Evolutionary conservation across 2,797 vertebrate genomes (phyloP).

Genomic region (Urosaurus nigricauda): DNA sequence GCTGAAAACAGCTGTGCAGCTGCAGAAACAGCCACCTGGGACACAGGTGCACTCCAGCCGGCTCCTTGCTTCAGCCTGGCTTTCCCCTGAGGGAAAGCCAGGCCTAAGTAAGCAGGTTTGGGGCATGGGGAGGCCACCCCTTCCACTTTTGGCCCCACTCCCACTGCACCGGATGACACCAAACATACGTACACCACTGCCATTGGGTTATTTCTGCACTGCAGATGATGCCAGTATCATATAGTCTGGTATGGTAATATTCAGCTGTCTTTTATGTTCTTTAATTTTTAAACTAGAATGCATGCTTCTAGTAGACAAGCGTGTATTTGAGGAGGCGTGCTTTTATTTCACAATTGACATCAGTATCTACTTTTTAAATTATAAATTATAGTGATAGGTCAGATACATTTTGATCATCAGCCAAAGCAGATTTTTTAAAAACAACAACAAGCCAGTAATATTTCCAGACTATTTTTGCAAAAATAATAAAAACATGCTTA

Average conservation of each 20-base stretch:
- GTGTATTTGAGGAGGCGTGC: background rate
- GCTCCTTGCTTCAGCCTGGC: too few species aligned
- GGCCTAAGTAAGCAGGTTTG: too few species aligned
- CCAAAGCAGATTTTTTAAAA: constrained; percentile 33
- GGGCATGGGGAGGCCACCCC: too few species aligned
- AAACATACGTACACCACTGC: too few species aligned
- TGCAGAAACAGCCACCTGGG: too few species aligned
- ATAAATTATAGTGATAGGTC: constrained; percentile 35
- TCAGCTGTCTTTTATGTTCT: fast-evolving
- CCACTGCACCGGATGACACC: too few species aligned
- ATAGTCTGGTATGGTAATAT: constrained; percentile 6
- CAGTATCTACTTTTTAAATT: constrained; percentile 42
- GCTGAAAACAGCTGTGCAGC: too few species aligned
- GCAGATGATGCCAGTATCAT: background rate
- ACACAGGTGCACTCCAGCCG: too few species aligned
- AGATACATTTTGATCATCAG: constrained; percentile 23
- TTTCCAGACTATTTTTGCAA: constrained; percentile 30
- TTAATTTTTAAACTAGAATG: constrained; percentile 21
- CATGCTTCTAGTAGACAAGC: background rate
- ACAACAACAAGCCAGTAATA: constrained; percentile 9
- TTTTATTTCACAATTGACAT: constrained; percentile 45
- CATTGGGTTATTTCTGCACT: too few species aligned
- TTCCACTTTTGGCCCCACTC: too few species aligned
- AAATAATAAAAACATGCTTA: background rate
- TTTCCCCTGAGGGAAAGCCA: too few species aligned